Evolutionary conservation across 2,113 vertebrate species (phyloP), one percentile per base, ranked within the genome.

Genomic region (Daphoenositta chrysoptera): DNA sequence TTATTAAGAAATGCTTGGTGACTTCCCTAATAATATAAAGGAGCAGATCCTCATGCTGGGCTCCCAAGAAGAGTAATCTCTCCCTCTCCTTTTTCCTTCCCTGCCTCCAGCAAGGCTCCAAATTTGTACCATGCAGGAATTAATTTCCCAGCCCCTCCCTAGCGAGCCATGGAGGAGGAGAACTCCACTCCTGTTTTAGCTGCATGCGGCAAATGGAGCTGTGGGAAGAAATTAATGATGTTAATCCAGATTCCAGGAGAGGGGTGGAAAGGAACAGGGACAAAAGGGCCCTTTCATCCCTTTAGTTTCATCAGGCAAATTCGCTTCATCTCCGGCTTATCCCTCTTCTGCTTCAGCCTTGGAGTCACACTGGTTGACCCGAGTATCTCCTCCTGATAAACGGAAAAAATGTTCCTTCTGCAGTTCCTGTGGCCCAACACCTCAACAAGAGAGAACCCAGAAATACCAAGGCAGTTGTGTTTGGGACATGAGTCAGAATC

Each of bases 1-100:
- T 90, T 95, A 92, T 90, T 96, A 96, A 90, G 85, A 88, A 95
- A 68, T 93, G 85, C 94, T 94, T 63, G 60, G 90, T 83, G 56
- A 92, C 77, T 92, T 96, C 37, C 28, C 66, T 83, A 77, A 83
- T 93, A 92, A 81, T 78, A 96, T 86, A 72, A 86, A 88, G 75
- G n/a, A 91, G 68, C 90, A 90, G 76, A 77, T 94, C 88, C 51
- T 83, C 83, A 63, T 45, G 75, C 94, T 94, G 71, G 50, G 71
- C 75, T 90, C 68, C 48, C 44, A 71, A 40, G 76, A 94, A 93
- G 37, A 58, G 40, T 88, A 86, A 92, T 94, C 68, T 83, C 39
- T 83, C 63, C 83, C 45, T 94, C 50, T 86, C 50, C 39, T 60
- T 89, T 77, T 83, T 56, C 51, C 56, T 82, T 78, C 33, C 27